Evolutionary conservation across 2,797 vertebrate genomes (phyloP).

Genomic region (Antrozous pallidus): DNA sequence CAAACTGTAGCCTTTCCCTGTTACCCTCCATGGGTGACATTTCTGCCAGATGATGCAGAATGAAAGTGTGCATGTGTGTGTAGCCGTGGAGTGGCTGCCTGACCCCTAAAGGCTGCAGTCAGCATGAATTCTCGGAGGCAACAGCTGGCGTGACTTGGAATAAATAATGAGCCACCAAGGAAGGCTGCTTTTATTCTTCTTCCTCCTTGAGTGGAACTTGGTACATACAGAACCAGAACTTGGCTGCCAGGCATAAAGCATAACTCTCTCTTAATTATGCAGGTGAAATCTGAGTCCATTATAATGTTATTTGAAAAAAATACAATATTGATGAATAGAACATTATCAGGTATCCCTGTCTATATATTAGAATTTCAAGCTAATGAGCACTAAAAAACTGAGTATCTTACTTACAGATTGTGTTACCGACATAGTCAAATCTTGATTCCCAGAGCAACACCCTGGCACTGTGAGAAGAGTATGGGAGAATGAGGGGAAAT

Average conservation of each 20-base stretch:
- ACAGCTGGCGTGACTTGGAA: background rate
- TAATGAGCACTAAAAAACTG: background rate
- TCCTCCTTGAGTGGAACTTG: background rate
- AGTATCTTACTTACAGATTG: background rate
- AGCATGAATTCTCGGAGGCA: background rate
- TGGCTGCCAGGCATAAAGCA: background rate
- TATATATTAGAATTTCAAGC: background rate
- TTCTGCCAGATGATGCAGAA: background rate
- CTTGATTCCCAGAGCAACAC: background rate
- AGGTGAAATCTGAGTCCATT: background rate
- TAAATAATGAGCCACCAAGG: background rate
- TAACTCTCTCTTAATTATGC: background rate
- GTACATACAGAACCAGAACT: background rate
- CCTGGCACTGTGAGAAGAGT: background rate
- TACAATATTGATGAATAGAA: background rate
- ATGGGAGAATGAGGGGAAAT: background rate
- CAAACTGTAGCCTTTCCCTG: background rate
- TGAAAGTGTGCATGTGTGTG: background rate
- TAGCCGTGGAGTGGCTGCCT: slow-evolving; percentile 40
- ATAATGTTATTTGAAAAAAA: background rate
- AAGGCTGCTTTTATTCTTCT: background rate
- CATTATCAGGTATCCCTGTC: background rate
- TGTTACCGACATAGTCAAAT: background rate
- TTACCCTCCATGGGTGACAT: background rate
- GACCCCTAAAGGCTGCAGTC: background rate